These are phyloP conservation scores for Chloropsis cyanopogon DNA, from an alignment of 2,113 vertebrate species.

Conservation along the genomic window DNA sequence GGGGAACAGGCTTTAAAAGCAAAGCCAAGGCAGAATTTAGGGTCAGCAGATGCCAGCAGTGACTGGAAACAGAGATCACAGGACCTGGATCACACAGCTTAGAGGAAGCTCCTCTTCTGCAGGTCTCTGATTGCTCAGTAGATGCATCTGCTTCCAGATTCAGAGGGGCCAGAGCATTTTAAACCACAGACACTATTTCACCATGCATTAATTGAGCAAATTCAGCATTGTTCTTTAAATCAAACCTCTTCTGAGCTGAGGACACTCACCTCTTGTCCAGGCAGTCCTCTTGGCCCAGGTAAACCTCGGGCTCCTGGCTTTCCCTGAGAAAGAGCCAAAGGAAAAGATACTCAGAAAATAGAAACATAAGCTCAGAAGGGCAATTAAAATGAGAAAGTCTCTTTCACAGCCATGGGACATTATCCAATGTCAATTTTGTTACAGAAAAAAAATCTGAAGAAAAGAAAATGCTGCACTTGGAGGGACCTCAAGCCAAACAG, in stretches of 20 bases:
- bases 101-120: neutral
- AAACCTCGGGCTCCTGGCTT: conserved; percentile 89
- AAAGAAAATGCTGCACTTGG: conserved; percentile 44
- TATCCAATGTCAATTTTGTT: conserved; percentile 69
- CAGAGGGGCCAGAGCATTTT: neutral
- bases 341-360: conserved; percentile 52
- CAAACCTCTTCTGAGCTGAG: neutral
- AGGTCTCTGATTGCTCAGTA: neutral
- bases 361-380: conserved; percentile 7
- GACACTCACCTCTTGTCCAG: conserved; percentile 87
- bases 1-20: neutral
- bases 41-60: neutral
- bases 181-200: neutral
- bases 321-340: conserved; percentile 77
- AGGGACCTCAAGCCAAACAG: conserved; percentile 67
- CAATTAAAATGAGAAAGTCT: conserved; percentile 47
- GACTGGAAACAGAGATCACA: neutral
- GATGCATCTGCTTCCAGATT: neutral
- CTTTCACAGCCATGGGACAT: conserved; percentile 44
- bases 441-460: conserved; percentile 17
- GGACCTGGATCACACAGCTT: neutral
- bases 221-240: neutral
- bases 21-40: neutral
- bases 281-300: conserved; percentile 88
- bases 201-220: neutral